Evolutionary conservation across 30 jellyfish, hydroid and myxozoan genomes (phyloP).

Genomic region (Rhopilema esculentum): DNA sequence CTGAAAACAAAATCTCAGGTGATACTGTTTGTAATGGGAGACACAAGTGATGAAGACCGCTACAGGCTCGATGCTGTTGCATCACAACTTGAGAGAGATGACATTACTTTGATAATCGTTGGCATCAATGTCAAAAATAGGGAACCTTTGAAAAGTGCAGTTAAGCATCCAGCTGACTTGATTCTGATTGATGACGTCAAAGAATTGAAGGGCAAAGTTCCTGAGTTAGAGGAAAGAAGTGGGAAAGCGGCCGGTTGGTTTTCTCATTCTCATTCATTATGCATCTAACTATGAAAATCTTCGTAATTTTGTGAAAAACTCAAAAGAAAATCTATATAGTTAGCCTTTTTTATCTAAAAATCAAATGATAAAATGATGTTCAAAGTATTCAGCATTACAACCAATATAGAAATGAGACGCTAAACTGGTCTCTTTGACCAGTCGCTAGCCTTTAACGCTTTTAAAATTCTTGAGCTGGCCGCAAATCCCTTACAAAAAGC

Average conservation of each 20-base stretch:
- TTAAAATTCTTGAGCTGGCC: no score
- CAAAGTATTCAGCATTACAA: no score
- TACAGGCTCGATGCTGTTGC: not conserved
- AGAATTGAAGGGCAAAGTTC: not conserved
- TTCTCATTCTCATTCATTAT: not conserved
- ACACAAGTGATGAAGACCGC: not conserved
- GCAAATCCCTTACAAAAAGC: no score
- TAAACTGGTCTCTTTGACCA: no score
- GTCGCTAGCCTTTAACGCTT: no score
- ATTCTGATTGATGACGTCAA: not conserved
- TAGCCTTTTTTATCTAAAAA: no score
- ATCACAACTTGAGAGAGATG: conserved; percentile 6
- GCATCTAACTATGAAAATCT: not conserved
- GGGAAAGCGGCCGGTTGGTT: conserved; percentile 23
- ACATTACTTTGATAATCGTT: conserved; percentile 19
- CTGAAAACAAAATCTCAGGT: not conserved
- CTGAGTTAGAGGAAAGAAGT: conserved; percentile 19
- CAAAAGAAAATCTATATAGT: no score
- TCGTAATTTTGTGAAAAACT: conserved; percentile 28
- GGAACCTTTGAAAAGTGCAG: not conserved
- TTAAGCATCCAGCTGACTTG: not conserved
- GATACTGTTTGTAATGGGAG: not conserved
- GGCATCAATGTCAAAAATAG: not conserved
- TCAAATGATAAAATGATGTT: no score
- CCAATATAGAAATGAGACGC: no score